Evolutionary conservation across 1,140 invertebrate genomes (phyloP), one percentile per base, ranked within the genome.

Genomic region (Drosophila kanapiae): DNA sequence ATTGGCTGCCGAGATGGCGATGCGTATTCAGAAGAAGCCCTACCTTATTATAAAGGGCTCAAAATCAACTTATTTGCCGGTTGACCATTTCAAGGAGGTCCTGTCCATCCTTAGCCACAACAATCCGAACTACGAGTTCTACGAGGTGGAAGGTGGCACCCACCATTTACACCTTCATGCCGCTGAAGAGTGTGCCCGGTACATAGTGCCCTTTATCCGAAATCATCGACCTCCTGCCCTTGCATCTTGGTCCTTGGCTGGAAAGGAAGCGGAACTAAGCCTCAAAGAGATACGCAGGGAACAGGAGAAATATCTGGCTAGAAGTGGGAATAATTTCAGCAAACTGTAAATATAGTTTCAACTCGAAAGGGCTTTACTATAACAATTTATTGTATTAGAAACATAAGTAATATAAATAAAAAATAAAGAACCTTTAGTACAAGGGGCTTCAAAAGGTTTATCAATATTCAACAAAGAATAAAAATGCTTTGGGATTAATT

Each of bases 111-210:
- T 96, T 29, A 10, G 7, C 6, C 93, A 93, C 38, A 83, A 93
- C 56, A 93, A 94, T 82, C 88, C 92, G 3, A 92, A 95, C 42
- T 96, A 95, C 86, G 93, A 95, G 78, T 94, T 93, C 63, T 92
- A 95, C 49, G 93, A 94, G 51, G 80, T 69, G 3, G 4, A 64
- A 11, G 61, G 45, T 8, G 79, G 80, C 6, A 96, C 96, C 92
- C 96, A 96, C 91, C 83, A 87, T 31, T 92, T 95, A 14, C 96
- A 97, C 90, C 93, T 97, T 42, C 95, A 95, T 53, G 93, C 95
- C 77, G 94, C 96, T 2, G 93, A 95, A 78, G 79, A 84, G n/a
- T 91, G 96, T 51, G 94, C 94, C 6, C 85, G 94, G 33, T 70
- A 94, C 18, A 94, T 96, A 18, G 93, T 93, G 51, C 90, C 94